Percentiles rank a stretch among this genome's conserved stretches.
Conservation (phyloP, 2,797 vertebrate species). For the Natrix natrix region DNA sequence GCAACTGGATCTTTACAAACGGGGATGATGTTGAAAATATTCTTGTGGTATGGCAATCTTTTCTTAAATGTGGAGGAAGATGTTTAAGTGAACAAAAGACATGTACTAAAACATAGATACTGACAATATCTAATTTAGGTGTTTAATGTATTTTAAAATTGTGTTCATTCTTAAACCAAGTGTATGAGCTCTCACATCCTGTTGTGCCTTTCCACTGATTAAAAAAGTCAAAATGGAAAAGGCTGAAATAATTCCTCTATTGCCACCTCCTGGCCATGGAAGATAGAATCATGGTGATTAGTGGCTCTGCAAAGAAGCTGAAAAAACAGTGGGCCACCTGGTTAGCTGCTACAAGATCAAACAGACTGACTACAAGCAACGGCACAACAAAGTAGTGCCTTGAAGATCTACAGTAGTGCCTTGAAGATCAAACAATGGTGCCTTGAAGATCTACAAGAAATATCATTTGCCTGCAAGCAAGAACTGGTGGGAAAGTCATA, state of each 20-base stretch:
- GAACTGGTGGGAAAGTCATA: not conserved
- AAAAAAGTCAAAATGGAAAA: not conserved
- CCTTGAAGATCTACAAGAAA: not conserved
- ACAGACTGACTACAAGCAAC: not conserved
- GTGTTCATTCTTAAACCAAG: not conserved
- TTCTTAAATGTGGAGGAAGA: conserved; percentile 4
- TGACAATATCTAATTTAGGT: not conserved
- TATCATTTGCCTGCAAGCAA: not conserved
- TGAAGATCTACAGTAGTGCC: not conserved
- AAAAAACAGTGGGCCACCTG: not conserved
- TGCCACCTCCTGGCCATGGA: not conserved
- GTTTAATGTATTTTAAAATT: not conserved
- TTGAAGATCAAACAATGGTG: not conserved
- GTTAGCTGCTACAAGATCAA: not conserved
- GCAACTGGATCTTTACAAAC: not conserved
- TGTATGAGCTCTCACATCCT: not conserved
- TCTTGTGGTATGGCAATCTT: not conserved
- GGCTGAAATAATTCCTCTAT: not conserved
- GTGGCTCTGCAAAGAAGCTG: not conserved
- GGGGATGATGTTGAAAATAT: not conserved
- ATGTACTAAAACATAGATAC: not conserved
- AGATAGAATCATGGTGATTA: not conserved
- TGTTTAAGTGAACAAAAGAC: conserved; percentile 8
- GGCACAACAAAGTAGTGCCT: not conserved
- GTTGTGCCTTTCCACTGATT: not conserved